Evolutionary conservation across 2,797 vertebrate species (phyloP), one percentile per base, ranked within the genome.

Genomic region (Enteromius trimaculatus): DNA sequence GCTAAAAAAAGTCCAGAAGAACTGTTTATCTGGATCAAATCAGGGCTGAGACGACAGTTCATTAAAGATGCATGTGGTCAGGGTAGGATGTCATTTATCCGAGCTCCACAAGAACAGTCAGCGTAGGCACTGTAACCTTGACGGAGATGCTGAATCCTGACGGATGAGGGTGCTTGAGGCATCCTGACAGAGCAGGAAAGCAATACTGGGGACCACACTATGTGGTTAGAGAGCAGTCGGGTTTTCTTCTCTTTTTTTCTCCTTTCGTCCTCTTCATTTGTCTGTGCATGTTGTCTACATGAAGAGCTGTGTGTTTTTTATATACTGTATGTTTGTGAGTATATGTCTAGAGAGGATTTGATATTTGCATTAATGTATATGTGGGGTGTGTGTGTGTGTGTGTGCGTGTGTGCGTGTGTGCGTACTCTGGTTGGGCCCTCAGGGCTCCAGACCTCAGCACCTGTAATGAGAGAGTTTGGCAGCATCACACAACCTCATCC

Each of bases 401-500:
- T 60, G 19, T 31, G 55, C 47, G 19, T 29, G 29, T 69, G 42
- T 79, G 26, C 23, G 26, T 58, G 51, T 64, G 62, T 37, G 19
- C 14, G 49, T 68, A 4, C 60, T 79, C 26, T 79, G 71, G 70
- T 83, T 78, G 17, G 31, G 39, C 68, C 85, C 80, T 76, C n/a
- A 21, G 47, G 75, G 55, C 74, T 58, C 55, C 55, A 71, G 51
- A 78, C 77, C 42, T 47, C 47, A 84, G 72, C 84, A 82, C 84
- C 84, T 87, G 70, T 83, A 81, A 80, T 68, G 60, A 65, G 55
- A 87, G 81, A 68, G 39, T 23, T 68, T 71, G 39, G 81, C 66
- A 76, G 66, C 37, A 74, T 74, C 76, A 49, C 74, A 72, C 88
- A 49, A 44, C 82, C 69, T 76, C 80, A 70, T 88, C 86, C 58